A percentile compares a stretch with the other conserved stretches of the same genome.
Evolutionary conservation across 2,113 vertebrate species (phyloP).

Genomic region (Solenodon paradoxus): DNA sequence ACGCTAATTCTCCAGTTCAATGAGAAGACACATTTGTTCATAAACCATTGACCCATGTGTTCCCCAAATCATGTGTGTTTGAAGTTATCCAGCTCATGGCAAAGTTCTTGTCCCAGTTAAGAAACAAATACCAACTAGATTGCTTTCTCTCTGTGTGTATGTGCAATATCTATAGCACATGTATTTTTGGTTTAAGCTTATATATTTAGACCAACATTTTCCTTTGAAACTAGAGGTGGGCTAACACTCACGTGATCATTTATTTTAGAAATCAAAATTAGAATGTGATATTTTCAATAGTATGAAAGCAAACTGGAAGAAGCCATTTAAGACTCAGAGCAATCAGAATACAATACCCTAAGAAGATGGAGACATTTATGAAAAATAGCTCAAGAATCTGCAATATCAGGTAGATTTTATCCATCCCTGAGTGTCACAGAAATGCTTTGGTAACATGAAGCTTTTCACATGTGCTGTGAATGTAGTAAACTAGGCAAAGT

Average conservation of each 20-base stretch:
- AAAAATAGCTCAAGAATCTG: neutral
- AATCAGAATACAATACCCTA: neutral
- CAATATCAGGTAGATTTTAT: neutral
- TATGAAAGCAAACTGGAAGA: neutral
- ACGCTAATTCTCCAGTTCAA: constrained; percentile 11
- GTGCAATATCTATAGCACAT: neutral
- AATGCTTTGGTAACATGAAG: neutral
- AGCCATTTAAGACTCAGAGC: neutral
- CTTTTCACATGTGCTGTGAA: neutral
- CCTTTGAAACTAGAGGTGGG: neutral
- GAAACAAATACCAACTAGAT: neutral
- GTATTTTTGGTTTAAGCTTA: neutral
- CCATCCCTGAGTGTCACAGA: neutral
- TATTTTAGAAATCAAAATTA: neutral
- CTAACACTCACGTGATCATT: neutral
- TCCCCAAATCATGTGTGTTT: too few species aligned
- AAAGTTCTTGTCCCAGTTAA: neutral
- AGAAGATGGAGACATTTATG: neutral
- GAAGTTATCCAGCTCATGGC: neutral
- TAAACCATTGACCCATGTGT: too few species aligned
- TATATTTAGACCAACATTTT: neutral
- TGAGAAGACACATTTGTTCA: neutral
- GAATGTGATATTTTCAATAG: neutral
- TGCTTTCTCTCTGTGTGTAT: neutral
- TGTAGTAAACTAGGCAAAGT: neutral